Conservation (phyloP, 2,888 invertebrate species). For the Eupeodes luniger region DNA sequence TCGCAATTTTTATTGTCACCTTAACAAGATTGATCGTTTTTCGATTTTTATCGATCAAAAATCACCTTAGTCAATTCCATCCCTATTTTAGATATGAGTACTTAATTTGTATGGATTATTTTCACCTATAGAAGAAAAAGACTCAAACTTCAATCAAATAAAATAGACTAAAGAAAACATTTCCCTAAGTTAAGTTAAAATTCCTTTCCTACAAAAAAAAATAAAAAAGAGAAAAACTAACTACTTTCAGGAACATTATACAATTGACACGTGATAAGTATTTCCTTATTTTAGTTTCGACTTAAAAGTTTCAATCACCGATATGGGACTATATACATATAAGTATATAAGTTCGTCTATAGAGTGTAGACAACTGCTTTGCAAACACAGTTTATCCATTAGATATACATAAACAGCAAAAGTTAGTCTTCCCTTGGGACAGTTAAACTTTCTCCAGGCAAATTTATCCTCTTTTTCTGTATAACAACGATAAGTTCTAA, state of each 20-base stretch:
- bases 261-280: constrained; percentile 44
- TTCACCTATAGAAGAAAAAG: too few species aligned
- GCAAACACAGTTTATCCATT: constrained; percentile 70
- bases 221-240: neutral
- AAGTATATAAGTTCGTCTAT: constrained; percentile 48
- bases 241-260: constrained; percentile 11
- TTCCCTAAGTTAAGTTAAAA: neutral
- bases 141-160: too few species aligned
- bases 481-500: neutral
- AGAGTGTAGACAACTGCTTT: constrained; percentile 55
- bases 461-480: neutral
- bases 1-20: too few species aligned
- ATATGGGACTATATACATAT: constrained; percentile 53
- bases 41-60: too few species aligned
- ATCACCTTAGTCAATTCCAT: too few species aligned
- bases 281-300: constrained; percentile 52
- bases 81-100: too few species aligned
- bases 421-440: constrained; percentile 52
- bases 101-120: too few species aligned
- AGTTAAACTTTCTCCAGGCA: constrained; percentile 45
- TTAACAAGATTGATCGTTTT: too few species aligned
- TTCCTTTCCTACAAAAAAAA: neutral
- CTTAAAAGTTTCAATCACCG: constrained; percentile 66
- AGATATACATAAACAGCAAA: constrained; percentile 48
- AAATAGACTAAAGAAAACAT: too few species aligned